Evolutionary conservation across 2,797 vertebrate species (phyloP), one percentile per base, ranked within the genome.

Genomic region (Lepidocolaptes lacrymiger): DNA sequence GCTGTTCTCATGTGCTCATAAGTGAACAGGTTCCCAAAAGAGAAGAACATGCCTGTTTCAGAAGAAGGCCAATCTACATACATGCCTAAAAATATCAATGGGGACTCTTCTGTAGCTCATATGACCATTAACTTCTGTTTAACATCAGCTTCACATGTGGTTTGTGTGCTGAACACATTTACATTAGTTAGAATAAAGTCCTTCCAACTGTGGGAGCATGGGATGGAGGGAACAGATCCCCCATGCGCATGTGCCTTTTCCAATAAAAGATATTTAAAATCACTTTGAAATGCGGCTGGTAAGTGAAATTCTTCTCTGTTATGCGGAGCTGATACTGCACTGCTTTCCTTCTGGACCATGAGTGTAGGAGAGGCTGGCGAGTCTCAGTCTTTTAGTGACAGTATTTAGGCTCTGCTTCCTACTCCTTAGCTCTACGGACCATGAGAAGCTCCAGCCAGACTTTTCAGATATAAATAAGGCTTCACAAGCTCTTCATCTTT

Each of bases 231-330:
- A 12, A 58, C 37, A 69, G 32, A 2, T 17, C 28, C 26, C 36
- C 52, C 30, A 15, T 39, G 36, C 30, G 48, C 63, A 48, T 36
- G 61, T 83, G 54, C 10, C 30, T 83, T 94, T 81, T 74, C 67
- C 77, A 81, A 49, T 88, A 30, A 86, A 91, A 55, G 32, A 3
- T 71, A 43, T 16, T 37, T 61, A 78, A 91, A 93, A 69, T 91
- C 27, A 49, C 77, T 87, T 87, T 77, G 85, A 94, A 94, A 93
- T 63, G 59, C 85, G 80, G 71, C 67, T 93, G 79, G 34, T 56
- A 72, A 83, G 21, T 39, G 52, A 89, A 82, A 91, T 88, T 56
- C 46, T 39, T 63, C 51, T n/a, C 26, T 37, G 2, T 34, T 54
- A 58, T 2, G 0, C n/a, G 44, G n/a, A 17, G 37, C 22, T 49